Conservation (phyloP, 2,888 invertebrate genomes). For the Tenthredo amoena region DNA sequence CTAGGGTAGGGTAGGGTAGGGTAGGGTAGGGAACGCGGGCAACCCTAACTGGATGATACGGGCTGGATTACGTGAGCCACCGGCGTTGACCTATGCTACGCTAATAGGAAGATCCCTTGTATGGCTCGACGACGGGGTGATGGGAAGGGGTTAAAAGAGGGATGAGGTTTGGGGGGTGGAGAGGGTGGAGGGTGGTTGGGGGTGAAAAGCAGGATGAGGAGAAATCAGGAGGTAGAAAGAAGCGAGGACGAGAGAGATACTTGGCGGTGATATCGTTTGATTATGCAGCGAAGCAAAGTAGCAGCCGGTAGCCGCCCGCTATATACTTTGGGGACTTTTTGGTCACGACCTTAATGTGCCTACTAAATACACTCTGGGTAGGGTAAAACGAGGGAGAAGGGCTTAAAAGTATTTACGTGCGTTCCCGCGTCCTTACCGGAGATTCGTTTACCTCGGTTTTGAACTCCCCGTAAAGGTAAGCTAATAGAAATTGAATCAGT, state of each 20-base stretch:
- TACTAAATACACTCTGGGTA: conserved; percentile 29
- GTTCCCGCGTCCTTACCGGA: not conserved
- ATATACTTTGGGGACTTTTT: conserved; percentile 36
- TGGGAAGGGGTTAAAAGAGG: conserved; percentile 35
- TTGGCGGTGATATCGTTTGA: conserved; percentile 52
- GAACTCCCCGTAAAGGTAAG: not conserved
- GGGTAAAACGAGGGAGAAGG: conserved; percentile 26
- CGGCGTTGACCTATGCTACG: conserved; percentile 50
- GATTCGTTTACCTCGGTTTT: conserved; percentile 11
- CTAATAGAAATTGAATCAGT: conserved; percentile 35
- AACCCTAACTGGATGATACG: conserved; percentile 53
- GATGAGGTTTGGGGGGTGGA: conserved; percentile 11
- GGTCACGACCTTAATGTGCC: conserved; percentile 36
- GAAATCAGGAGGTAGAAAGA: not conserved
- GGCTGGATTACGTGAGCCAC: conserved; percentile 54
- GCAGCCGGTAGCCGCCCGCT: conserved; percentile 36
- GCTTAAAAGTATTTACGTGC: conserved; percentile 37
- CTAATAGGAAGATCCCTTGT: conserved; percentile 54
- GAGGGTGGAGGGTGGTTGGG: too few relatives aligned
- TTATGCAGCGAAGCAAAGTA: conserved; percentile 51
- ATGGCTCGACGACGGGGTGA: conserved; percentile 12
- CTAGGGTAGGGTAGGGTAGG: not conserved
- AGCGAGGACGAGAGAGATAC: conserved; percentile 15
- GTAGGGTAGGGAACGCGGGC: not conserved
- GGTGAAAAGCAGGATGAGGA: not conserved